These are phyloP conservation scores for Epistrophella euchroma DNA, from an alignment of 2,888 invertebrate genomes.

Conservation along the genomic window DNA sequence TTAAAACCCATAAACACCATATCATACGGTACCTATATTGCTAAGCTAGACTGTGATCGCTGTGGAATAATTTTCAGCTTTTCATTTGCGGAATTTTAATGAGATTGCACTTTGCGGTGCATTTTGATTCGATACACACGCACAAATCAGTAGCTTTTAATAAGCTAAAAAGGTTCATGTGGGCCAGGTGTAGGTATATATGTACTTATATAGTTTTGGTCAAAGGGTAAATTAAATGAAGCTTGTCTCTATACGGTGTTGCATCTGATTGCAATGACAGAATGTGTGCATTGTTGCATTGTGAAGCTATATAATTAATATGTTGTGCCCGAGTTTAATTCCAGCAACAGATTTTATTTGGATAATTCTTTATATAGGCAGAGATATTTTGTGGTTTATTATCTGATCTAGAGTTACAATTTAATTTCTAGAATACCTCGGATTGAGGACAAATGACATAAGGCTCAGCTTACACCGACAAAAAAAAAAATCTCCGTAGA, in stretches of 20 bases:
- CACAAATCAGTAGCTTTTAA: slow-evolving; percentile 15
- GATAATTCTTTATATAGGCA: not conserved
- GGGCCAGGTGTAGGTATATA: not conserved
- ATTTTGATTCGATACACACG: slow-evolving; percentile 47
- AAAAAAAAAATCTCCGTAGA: too few relatives aligned
- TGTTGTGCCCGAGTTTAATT: not conserved
- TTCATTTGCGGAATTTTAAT: slow-evolving; percentile 67
- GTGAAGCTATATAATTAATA: not conserved
- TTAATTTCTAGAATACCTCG: not conserved
- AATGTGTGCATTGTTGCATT: not conserved
- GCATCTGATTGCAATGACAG: not conserved
- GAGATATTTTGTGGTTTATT: not conserved
- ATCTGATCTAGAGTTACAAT: not conserved
- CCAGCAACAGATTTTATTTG: not conserved
- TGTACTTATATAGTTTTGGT: not conserved
- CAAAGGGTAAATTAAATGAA: slow-evolving; percentile 20
- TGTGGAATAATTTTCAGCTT: slow-evolving; percentile 50
- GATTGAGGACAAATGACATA: not conserved
- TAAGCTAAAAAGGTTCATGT: slow-evolving; percentile 8
- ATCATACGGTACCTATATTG: not conserved
- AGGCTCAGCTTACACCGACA: not conserved
- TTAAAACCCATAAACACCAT: not conserved
- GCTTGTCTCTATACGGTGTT: not conserved
- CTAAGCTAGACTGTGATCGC: slow-evolving; percentile 2
- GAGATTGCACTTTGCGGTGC: slow-evolving; percentile 58